Percentiles rank a stretch among this genome's conserved stretches.
phyloP scores from a whole-genome alignment of 2,797 vertebrate species.

The Lagocephalus sceleratus region DNA sequence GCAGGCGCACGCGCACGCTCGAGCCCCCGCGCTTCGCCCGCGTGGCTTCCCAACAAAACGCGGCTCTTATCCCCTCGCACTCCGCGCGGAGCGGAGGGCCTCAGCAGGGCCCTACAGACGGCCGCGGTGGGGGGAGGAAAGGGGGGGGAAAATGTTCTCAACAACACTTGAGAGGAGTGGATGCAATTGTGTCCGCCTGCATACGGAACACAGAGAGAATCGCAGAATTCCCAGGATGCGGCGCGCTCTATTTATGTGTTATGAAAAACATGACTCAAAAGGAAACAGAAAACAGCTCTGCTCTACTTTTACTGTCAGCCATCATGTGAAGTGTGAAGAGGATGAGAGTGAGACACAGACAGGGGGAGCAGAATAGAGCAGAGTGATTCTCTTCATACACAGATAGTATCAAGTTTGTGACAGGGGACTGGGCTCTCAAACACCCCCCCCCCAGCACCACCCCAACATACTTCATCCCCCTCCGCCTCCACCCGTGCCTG shows the following conservation, averaged over 20 bases:
- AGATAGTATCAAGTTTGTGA: slow-evolving; percentile 69
- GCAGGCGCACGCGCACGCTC: slow-evolving; percentile 13
- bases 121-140: slow-evolving; percentile 66
- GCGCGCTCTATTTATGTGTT: slow-evolving; percentile 74
- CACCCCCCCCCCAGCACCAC: too few relatives aligned
- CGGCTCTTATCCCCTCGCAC: slow-evolving; percentile 54
- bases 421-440: slow-evolving; percentile 66
- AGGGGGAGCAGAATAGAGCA: slow-evolving; percentile 44
- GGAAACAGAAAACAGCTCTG: slow-evolving; percentile 66
- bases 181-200: slow-evolving; percentile 70
- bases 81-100: slow-evolving; percentile 62
- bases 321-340: slow-evolving; percentile 69
- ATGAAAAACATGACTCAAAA: slow-evolving; percentile 77
- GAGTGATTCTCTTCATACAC: slow-evolving; percentile 70
- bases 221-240: slow-evolving; percentile 72
- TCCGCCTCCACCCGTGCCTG: slow-evolving; percentile 62
- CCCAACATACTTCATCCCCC: slow-evolving; percentile 24
- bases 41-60: slow-evolving; percentile 51
- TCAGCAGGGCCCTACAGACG: slow-evolving; percentile 65
- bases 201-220: slow-evolving; percentile 64
- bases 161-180: slow-evolving; percentile 70
- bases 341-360: slow-evolving; percentile 57
- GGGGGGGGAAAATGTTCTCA: slow-evolving; percentile 75
- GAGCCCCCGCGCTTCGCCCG: slow-evolving; percentile 14
- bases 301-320: slow-evolving; percentile 73